Percentiles rank a stretch among this genome's conserved stretches.
Evolutionary conservation across 37 sponge, comb jelly and placozoan genomes (phyloP).

Genomic region (Aphrocallistes beatrix): DNA sequence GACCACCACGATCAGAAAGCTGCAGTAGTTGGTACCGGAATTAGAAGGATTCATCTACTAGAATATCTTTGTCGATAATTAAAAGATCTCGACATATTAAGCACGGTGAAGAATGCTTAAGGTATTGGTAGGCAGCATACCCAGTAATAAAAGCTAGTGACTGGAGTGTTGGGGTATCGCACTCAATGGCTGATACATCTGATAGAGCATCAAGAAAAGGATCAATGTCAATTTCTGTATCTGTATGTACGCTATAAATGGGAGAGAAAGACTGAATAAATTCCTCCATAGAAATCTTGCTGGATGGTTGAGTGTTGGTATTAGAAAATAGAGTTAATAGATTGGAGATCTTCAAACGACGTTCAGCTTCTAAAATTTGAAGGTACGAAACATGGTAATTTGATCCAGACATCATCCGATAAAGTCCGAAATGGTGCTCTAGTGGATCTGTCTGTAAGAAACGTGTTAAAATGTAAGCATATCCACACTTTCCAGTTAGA

Average conservation of each 20-base stretch:
- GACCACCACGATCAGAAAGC: conserved; percentile 3
- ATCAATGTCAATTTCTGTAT: not conserved
- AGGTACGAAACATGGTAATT: conserved; percentile 12
- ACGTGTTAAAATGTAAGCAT: not conserved
- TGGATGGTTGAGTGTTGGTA: no score
- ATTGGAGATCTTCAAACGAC: conserved; percentile 6
- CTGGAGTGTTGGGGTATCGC: not conserved
- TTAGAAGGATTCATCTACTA: not conserved
- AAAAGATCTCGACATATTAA: not conserved
- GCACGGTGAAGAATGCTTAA: not conserved
- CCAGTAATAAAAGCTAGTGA: not conserved
- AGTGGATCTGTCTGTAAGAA: conserved; percentile 4
- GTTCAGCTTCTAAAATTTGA: not conserved
- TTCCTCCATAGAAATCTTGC: not conserved
- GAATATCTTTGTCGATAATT: not conserved
- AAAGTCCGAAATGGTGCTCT: conserved; percentile 6
- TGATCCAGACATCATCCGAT: not conserved
- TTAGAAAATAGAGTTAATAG: not conserved
- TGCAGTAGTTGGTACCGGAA: not conserved
- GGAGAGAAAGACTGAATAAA: not conserved
- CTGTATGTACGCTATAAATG: not conserved
- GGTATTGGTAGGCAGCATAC: conserved; percentile 9
- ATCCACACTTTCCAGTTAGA: not conserved
- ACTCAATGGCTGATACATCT: not conserved
- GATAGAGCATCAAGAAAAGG: not conserved